These are phyloP conservation scores for Chaetodon auriga DNA, from an alignment of 2,113 vertebrate species.

Conservation along the genomic window DNA sequence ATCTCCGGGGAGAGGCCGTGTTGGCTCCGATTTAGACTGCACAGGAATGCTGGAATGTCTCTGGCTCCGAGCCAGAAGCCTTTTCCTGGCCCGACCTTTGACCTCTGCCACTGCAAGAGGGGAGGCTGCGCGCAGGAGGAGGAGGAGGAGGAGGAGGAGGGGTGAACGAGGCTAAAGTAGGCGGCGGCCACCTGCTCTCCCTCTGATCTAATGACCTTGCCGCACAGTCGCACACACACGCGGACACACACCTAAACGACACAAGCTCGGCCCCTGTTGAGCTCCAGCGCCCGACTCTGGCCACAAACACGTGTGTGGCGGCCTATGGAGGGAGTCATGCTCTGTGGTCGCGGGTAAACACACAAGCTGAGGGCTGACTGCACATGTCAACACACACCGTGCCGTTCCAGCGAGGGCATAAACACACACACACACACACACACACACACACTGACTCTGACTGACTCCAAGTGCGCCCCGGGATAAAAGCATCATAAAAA, in stretches of 20 bases:
- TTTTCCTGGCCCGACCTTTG: constrained; percentile 74
- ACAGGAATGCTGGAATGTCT: constrained; percentile 79
- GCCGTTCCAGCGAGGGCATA: constrained; percentile 23
- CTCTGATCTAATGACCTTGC: constrained; percentile 70
- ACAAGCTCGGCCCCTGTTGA: background rate
- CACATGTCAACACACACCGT: constrained; percentile 70
- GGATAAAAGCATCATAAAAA: constrained; percentile 32
- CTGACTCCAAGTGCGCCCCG: background rate
- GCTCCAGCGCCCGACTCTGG: background rate
- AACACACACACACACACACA: constrained; percentile 43
- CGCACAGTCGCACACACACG: constrained; percentile 20
- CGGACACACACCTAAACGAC: background rate
- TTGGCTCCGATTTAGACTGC: constrained; percentile 69
- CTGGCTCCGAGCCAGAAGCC: constrained; percentile 63
- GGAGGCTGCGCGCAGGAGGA: background rate
- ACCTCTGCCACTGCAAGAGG: constrained; percentile 55
- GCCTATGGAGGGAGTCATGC: constrained; percentile 49
- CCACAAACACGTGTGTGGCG: background rate
- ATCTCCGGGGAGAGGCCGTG: constrained; percentile 64
- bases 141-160: constrained; percentile 3
- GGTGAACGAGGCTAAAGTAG: constrained; percentile 33
- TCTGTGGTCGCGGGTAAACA: constrained; percentile 68
- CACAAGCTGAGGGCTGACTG: constrained; percentile 53
- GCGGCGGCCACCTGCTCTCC: constrained; percentile 74
- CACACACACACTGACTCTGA: too few species aligned